phyloP scores from a whole-genome alignment of 2,797 vertebrate species.

The Adelosebastes latens region DNA sequence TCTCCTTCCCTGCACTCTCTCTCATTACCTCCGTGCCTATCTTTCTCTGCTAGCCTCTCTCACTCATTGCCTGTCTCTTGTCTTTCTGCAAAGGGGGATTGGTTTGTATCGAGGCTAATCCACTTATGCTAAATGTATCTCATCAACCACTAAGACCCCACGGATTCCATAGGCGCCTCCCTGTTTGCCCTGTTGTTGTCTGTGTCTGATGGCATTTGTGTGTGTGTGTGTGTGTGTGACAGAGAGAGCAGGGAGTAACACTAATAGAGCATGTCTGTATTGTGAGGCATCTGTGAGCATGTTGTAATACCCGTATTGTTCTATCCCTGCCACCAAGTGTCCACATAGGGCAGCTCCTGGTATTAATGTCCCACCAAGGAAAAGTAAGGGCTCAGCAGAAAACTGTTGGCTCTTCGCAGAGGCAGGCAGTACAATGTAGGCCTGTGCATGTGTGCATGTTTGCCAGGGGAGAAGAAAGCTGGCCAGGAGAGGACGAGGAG shows the following conservation, averaged over 20 bases:
- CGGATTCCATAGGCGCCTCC: slow-evolving; percentile 73
- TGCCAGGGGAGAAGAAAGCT: slow-evolving; percentile 53
- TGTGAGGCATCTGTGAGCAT: slow-evolving; percentile 52
- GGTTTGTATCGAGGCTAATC: slow-evolving; percentile 86
- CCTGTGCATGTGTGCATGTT: slow-evolving; percentile 45
- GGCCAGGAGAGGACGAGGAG: slow-evolving; percentile 30
- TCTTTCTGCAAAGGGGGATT: slow-evolving; percentile 73
- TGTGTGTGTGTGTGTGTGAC: slow-evolving; percentile 30
- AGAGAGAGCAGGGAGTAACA: slow-evolving; percentile 42
- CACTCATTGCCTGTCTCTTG: slow-evolving; percentile 53
- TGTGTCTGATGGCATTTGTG: slow-evolving; percentile 60
- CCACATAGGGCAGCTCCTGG: slow-evolving; percentile 56
- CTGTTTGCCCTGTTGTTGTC: slow-evolving; percentile 67
- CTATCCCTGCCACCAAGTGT: slow-evolving; percentile 63
- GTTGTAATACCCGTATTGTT: slow-evolving; percentile 73
- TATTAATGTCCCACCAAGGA: slow-evolving; percentile 68
- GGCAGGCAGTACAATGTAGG: slow-evolving; percentile 59
- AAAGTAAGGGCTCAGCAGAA: slow-evolving; percentile 74
- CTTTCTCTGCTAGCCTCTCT: slow-evolving; percentile 19
- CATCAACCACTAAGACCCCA: slow-evolving; percentile 79
- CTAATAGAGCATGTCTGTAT: slow-evolving; percentile 67
- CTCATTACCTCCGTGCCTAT: slow-evolving; percentile 27
- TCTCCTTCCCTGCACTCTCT: slow-evolving; percentile 27
- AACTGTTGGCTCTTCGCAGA: slow-evolving; percentile 61
- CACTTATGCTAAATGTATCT: slow-evolving; percentile 86